phyloP scores from a whole-genome alignment of 1,140 invertebrate species.

The Eciton burchellii region DNA sequence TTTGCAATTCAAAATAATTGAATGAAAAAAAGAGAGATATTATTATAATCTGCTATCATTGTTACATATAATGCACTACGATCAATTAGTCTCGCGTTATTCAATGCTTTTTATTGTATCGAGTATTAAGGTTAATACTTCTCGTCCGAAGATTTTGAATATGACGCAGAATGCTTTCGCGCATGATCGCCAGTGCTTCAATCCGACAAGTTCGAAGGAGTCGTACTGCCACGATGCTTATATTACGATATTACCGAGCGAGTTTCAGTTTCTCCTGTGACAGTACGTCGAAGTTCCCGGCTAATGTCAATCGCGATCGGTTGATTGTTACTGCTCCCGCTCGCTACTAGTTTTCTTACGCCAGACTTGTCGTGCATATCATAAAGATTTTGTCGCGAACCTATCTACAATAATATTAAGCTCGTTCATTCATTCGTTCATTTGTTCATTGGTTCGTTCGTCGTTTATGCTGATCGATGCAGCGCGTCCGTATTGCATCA shows the following conservation, averaged over 20 bases:
- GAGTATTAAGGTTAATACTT: too few species aligned
- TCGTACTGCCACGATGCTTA: background rate
- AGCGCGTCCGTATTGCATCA: conserved; percentile 31
- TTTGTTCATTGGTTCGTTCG: background rate
- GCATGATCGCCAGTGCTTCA: too few species aligned
- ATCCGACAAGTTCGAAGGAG: too few species aligned
- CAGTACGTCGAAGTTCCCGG: background rate
- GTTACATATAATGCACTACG: too few species aligned
- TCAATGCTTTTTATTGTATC: too few species aligned
- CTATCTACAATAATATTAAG: background rate
- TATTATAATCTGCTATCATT: too few species aligned
- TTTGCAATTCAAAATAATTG: too few species aligned
- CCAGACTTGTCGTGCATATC: background rate
- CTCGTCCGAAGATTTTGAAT: too few species aligned
- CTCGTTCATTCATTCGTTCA: background rate
- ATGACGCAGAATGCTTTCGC: too few species aligned
- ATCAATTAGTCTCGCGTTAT: too few species aligned
- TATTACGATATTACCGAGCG: conserved; percentile 42
- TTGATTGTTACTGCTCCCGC: background rate
- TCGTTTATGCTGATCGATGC: conserved; percentile 32
- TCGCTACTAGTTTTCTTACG: background rate
- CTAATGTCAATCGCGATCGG: background rate
- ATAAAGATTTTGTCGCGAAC: background rate
- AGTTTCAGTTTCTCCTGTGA: background rate
- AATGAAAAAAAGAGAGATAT: too few species aligned